Conservation (phyloP, 2,888 invertebrate species). For the Volucella inflata region DNA sequence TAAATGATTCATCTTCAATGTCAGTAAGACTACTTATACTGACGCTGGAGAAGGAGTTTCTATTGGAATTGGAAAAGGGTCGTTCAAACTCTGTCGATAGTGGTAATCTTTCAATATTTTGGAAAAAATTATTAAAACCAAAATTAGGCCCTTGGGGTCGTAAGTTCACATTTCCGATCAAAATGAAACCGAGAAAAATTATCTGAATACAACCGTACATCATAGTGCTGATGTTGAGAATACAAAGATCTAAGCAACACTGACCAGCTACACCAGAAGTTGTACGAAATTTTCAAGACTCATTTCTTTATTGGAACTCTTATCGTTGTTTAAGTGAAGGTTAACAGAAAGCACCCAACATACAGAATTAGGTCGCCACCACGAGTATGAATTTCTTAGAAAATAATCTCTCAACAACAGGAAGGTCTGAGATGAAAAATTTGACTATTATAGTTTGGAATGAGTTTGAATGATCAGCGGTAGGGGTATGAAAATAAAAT, state of each 20-base stretch:
- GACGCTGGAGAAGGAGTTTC: neutral
- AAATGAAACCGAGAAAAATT: neutral
- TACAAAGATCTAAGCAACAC: conserved; percentile 26
- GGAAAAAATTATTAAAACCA: conserved; percentile 23
- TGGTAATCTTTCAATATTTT: neutral
- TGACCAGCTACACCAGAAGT: conserved; percentile 7
- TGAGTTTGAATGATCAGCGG: neutral
- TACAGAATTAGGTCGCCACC: neutral
- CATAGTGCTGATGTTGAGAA: conserved; percentile 13
- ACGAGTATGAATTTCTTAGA: neutral
- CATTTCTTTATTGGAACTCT: conserved; percentile 9
- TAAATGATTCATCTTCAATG: conserved; percentile 10
- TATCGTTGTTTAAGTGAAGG: conserved; percentile 16
- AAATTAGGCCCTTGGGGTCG: neutral
- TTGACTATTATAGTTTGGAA: neutral
- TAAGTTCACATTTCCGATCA: neutral
- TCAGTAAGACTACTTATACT: neutral
- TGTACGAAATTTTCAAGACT: neutral
- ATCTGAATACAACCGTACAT: conserved; percentile 31
- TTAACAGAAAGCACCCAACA: neutral
- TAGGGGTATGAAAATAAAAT: neutral
- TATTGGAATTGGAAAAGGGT: too few relatives aligned
- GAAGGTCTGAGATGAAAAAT: neutral
- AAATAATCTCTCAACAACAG: neutral
- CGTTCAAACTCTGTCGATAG: neutral